These are phyloP conservation scores for Gopherus evgoodei DNA, from an alignment of 2,113 vertebrate genomes.

Conservation along the genomic window DNA sequence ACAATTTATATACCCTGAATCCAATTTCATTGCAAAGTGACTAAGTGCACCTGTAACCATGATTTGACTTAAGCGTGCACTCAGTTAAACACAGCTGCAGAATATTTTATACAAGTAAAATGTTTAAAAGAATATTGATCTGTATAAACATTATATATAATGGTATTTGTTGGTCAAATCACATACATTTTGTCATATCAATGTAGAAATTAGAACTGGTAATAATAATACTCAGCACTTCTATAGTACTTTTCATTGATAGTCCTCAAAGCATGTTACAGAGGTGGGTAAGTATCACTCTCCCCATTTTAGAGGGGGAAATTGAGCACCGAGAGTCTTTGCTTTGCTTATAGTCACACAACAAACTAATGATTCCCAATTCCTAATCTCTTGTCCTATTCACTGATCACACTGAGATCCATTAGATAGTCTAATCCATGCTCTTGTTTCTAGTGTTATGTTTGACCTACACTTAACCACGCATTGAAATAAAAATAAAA, in stretches of 20 bases:
- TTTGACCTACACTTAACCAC: neutral
- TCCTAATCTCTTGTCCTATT: neutral
- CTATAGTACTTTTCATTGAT: neutral
- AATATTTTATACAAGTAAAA: neutral
- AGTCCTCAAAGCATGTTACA: neutral
- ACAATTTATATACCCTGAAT: neutral
- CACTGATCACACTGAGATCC: neutral
- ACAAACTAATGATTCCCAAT: neutral
- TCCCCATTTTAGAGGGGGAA: neutral
- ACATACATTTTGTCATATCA: neutral
- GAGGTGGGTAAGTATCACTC: neutral
- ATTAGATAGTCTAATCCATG: neutral
- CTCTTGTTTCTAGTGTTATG: neutral
- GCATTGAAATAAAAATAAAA: neutral
- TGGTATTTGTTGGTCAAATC: neutral
- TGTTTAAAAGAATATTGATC: neutral
- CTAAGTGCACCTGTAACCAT: neutral
- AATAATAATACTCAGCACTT: neutral
- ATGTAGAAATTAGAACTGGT: neutral
- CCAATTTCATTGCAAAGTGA: neutral
- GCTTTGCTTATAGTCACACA: neutral
- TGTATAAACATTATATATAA: neutral
- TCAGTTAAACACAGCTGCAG: neutral
- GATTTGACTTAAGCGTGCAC: neutral
- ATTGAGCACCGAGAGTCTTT: neutral